Percentiles rank a stretch among this genome's conserved stretches.
Evolutionary conservation across 2,113 vertebrate species (phyloP).

Genomic region (Centrocercus urophasianus): DNA sequence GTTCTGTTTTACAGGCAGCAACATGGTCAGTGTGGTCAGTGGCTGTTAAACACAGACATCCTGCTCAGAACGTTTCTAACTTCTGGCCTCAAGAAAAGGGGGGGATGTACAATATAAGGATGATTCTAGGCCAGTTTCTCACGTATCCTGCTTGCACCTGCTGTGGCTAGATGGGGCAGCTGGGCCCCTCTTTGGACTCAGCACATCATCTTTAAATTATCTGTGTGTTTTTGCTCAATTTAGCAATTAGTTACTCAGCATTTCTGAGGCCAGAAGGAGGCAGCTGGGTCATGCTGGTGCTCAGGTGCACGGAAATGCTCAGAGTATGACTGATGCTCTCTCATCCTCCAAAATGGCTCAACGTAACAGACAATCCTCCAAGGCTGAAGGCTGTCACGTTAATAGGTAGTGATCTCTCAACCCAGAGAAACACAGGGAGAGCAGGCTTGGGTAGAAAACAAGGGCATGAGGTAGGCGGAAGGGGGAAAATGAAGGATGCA

Average conservation of each 20-base stretch:
- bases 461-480: background rate
- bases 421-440: background rate
- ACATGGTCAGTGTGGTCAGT: background rate
- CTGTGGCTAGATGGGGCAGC: background rate
- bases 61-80: background rate
- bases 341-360: background rate
- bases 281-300: background rate
- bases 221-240: background rate
- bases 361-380: background rate
- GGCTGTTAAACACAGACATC: background rate
- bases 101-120: background rate
- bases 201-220: background rate
- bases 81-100: background rate
- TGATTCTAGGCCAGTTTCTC: background rate
- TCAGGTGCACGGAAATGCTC: background rate
- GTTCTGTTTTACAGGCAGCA: background rate
- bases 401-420: background rate
- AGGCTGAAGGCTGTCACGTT: background rate
- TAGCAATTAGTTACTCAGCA: background rate
- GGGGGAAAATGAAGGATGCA: background rate
- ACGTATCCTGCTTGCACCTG: background rate
- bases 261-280: background rate
- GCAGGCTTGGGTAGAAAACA: background rate
- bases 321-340: background rate
- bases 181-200: background rate